A percentile compares a stretch with the other conserved stretches of the same genome.
These are phyloP conservation scores for Miniopterus natalensis DNA, from an alignment of 2,113 vertebrate genomes.

Conservation along the genomic window DNA sequence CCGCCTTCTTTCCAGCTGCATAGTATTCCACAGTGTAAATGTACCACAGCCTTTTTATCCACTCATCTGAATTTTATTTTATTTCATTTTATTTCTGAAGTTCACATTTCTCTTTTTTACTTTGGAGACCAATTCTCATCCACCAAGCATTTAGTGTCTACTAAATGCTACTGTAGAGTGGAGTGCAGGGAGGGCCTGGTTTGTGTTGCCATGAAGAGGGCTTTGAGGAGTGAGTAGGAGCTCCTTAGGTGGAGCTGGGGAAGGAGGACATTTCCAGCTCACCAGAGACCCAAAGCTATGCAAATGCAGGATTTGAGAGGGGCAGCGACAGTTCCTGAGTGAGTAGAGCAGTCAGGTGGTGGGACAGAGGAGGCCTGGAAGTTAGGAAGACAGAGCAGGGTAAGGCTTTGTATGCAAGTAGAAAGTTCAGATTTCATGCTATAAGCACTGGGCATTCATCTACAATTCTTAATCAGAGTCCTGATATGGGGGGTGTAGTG, in stretches of 20 bases:
- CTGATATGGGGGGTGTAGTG: background rate
- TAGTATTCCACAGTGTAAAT: too few species aligned
- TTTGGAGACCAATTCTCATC: background rate
- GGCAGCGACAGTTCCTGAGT: background rate
- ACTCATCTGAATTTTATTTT: background rate
- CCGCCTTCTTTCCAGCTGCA: too few species aligned
- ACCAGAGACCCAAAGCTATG: background rate
- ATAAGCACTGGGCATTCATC: background rate
- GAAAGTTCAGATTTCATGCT: background rate
- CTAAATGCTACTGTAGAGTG: background rate
- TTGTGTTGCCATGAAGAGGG: background rate
- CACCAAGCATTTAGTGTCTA: background rate
- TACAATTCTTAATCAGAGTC: background rate
- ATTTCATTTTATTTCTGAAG: conserved; percentile 49
- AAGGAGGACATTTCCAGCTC: background rate
- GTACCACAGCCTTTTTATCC: too few species aligned
- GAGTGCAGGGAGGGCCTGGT: background rate
- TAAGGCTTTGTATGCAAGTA: background rate
- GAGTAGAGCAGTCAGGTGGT: background rate
- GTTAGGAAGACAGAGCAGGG: background rate
- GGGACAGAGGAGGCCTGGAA: background rate
- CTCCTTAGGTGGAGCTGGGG: background rate
- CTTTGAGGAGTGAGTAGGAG: background rate
- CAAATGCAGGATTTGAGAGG: background rate
- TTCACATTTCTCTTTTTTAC: background rate